phyloP scores from a whole-genome alignment of 2,113 vertebrate genomes.

The Panthera tigris region DNA sequence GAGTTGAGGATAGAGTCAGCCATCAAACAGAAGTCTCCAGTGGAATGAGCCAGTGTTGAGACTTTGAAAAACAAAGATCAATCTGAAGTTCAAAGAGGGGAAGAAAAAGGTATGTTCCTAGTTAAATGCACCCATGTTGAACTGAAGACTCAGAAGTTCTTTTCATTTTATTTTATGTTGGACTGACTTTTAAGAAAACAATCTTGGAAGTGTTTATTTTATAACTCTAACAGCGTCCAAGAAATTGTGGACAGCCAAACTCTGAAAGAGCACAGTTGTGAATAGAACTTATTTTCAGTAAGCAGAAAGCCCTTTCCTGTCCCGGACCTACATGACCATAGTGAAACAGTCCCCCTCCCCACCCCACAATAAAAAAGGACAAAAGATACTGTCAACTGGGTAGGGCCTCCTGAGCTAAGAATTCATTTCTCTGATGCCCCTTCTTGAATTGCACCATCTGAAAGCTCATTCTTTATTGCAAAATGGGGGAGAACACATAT shows the following conservation, averaged over 20 bases:
- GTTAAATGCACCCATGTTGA: slow-evolving; percentile 65
- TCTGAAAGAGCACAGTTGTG: slow-evolving; percentile 82
- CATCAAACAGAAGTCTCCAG: slow-evolving; percentile 51
- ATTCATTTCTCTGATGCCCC: background rate
- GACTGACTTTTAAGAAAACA: slow-evolving; percentile 82
- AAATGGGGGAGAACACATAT: background rate
- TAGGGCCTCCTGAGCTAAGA: background rate
- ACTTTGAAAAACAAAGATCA: slow-evolving; percentile 74
- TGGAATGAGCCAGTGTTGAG: slow-evolving; percentile 42
- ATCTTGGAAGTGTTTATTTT: slow-evolving; percentile 85
- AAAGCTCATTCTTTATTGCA: background rate
- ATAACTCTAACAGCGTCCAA: slow-evolving; percentile 72
- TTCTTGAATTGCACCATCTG: background rate
- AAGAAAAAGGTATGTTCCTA: slow-evolving; percentile 58
- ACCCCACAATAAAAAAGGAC: background rate
- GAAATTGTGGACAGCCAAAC: slow-evolving; percentile 78
- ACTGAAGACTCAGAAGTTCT: slow-evolving; percentile 64
- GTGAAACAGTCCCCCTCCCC: background rate
- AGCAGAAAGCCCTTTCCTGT: slow-evolving; percentile 56
- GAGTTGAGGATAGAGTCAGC: slow-evolving; percentile 58
- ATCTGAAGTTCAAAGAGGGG: slow-evolving; percentile 72
- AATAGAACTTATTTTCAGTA: slow-evolving; percentile 78
- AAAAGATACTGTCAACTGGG: background rate
- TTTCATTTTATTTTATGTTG: slow-evolving; percentile 73
- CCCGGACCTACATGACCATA: background rate